These are phyloP conservation scores for Dolichopus griseipennis DNA, from an alignment of 2,888 invertebrate species.

Conservation along the genomic window DNA sequence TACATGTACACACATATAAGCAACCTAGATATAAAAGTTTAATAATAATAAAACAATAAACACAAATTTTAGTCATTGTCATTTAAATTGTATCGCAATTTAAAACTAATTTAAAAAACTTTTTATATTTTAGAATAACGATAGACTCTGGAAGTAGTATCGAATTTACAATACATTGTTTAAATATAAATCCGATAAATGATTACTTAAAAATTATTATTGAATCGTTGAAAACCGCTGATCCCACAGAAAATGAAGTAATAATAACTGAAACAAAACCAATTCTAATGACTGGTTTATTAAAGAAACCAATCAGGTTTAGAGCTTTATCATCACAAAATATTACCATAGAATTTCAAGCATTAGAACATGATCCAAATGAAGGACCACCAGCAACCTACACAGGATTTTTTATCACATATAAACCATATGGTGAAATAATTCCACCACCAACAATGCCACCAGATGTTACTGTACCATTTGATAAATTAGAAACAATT, in stretches of 20 bases:
- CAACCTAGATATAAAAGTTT: too few species aligned
- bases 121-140: constrained; percentile 18
- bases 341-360: constrained; percentile 20
- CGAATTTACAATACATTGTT: constrained; percentile 21
- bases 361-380: constrained; percentile 11
- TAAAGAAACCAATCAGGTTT: constrained; percentile 21
- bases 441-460: constrained; percentile 18
- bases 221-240: neutral
- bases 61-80: too few species aligned
- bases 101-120: too few species aligned
- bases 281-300: constrained; percentile 22
- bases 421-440: constrained; percentile 20
- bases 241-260: constrained; percentile 19
- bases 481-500: constrained; percentile 18
- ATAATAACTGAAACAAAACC: constrained; percentile 8
- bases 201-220: constrained; percentile 21
- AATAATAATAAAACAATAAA: too few species aligned
- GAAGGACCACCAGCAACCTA: constrained; percentile 14
- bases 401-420: constrained; percentile 22
- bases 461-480: constrained; percentile 21
- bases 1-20: too few species aligned
- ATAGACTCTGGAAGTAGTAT: constrained; percentile 21
- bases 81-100: too few species aligned
- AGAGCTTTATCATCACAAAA: constrained; percentile 14
- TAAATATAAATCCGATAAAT: constrained; percentile 22